Base-by-base conservation (phyloP, 2,113 vertebrate species). In the Odontophorus gujanensis region DNA sequence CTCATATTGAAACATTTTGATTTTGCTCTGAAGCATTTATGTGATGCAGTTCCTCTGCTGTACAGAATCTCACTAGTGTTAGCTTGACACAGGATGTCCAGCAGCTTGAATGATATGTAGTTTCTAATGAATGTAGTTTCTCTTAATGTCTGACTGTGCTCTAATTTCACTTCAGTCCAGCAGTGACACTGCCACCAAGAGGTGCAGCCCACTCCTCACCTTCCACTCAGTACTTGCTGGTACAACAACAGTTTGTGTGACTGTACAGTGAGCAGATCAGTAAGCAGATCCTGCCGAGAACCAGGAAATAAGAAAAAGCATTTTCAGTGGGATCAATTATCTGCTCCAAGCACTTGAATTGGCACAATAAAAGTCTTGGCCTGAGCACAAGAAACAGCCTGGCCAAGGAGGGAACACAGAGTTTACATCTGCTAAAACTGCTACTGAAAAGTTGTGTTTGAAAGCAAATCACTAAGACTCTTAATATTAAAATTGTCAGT, bases 71-170 rank as follows among this genome's bases (percentile, higher is more conserved):
- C 2, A 9, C 12, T 42, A 34, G 7, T 38, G 50, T 65, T 53
- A 21, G 45, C n/a, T n/a, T 88, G 69, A 61, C 86, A 22, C 2
- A 2, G 43, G 19, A 8, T 53, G 51, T 48, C 53, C 62, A 9
- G 7, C 48, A 25, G 85, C 3, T 7, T 1, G 4, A 59, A 58
- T 0, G 5, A 28, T 3, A 9, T 0, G 0, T n/a, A 59, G 13
- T 71, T 66, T 32, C 34, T 73, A n/a, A n/a, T 3, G 8, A 61
- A 9, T 0, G 0, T n/a, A 59, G 13, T 71, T 66, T 32, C 34
- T 73, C 26, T 42, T 48, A 2, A 0, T n/a, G 65, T 53, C 42
- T 67, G 19, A 13, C 34, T 40, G 0, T 57, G 62, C 24, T 88
- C 7, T 7, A 5, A 24, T 59, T 74, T 78, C 50, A 34, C 32